Conservation (phyloP, 2,113 vertebrate species). For the Phasianus colchicus region DNA sequence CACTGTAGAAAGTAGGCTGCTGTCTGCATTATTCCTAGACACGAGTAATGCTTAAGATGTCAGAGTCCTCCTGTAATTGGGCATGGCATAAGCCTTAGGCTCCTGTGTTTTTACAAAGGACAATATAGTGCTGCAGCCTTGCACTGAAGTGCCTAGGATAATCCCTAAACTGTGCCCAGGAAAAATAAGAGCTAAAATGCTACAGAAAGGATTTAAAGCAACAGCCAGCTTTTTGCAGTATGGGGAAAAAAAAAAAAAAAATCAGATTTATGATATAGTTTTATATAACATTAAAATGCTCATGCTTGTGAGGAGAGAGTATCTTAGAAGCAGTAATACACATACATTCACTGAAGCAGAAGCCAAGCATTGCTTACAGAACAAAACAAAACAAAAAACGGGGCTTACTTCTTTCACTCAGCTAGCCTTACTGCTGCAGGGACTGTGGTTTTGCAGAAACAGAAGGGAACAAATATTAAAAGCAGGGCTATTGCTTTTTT, state of each 20-base stretch:
- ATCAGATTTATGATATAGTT: neutral
- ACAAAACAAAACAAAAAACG: neutral
- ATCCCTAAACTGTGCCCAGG: neutral
- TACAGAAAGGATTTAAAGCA: neutral
- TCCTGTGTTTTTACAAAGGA: neutral
- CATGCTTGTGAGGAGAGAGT: neutral
- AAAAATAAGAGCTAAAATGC: neutral
- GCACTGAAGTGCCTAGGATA: neutral
- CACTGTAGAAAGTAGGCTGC: slow-evolving; percentile 8
- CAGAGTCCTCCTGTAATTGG: neutral
- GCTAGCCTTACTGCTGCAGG: neutral
- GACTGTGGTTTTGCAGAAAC: neutral
- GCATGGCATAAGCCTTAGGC: slow-evolving; percentile 32
- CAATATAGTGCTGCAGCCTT: neutral
- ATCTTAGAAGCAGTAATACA: neutral
- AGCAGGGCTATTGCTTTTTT: neutral
- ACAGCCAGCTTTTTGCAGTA: neutral
- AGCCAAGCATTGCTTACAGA: neutral
- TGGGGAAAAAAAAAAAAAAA: neutral
- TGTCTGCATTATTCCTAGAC: slow-evolving; percentile 30
- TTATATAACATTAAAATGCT: neutral
- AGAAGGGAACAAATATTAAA: neutral
- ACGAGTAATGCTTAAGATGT: neutral
- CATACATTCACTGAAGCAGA: neutral
- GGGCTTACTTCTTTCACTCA: neutral